Base-by-base conservation (phyloP, 2,888 invertebrate genomes). In the Macroteleia sp. region DNA sequence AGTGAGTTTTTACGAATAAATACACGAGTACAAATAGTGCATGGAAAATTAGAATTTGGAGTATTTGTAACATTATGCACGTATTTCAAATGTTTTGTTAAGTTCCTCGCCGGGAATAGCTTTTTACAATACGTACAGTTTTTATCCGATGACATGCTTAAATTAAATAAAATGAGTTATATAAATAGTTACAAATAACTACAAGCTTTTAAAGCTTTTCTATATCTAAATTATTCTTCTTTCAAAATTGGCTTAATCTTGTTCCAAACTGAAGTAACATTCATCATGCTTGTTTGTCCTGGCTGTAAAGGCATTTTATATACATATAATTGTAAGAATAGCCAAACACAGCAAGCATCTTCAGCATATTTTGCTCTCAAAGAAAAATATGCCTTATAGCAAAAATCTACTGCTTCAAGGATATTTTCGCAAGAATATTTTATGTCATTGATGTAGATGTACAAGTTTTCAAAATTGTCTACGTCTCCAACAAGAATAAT, bases 301-400 rank as follows among this genome's bases (percentile, higher is more conserved):
- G 3, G 8, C 3, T 12, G 16, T 14, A 59, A 34, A 3, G 32
- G 20, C 1, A 48, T 61, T 16, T 48, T 28, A 10, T 42, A 56
- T 6, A 56, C 30, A n/a, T 48, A 10, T 1, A 39, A 17, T 9
- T 41, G 41, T 2, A 56, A 42, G 16, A 56, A 56, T 41, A 30
- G 17, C 56, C 56, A 56, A n/a, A 41, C 41, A 56, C 41, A 42
- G 16, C 4, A 14, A 10, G 56, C 6, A 28, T 41, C 56, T 28
- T 14, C 25, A 2, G 56, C 39, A 16, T 41, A 54, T 20, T 54
- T 39, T 39, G 54, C 54, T 39, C 16, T 22, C 17, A 54, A 22
- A 12, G 54, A 39, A 54, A 39, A 39, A 19, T 39, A 54, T 36
- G 25, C 2, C n/a, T 57, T 57, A 20, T 19, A 57, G 12, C 57